phyloP scores from a whole-genome alignment of 2,888 invertebrate species.

The Acronicta psi region DNA sequence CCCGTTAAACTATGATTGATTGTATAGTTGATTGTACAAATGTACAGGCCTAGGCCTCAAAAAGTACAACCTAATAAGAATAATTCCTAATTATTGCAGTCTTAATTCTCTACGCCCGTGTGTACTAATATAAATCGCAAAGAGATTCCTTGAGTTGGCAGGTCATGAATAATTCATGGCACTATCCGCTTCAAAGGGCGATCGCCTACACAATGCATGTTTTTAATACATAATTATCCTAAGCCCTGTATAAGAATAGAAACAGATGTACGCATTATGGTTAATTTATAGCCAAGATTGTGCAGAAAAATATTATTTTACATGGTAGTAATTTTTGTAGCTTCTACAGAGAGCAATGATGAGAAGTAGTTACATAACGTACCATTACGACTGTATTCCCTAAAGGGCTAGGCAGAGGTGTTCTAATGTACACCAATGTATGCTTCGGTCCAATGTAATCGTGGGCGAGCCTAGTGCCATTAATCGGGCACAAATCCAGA shows the following conservation, averaged over 20 bases:
- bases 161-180: conserved; percentile 56
- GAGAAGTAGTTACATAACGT: no score
- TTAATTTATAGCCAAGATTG: conserved; percentile 24
- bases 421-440: no score
- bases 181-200: conserved; percentile 48
- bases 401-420: no score
- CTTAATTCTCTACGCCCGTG: conserved; percentile 15
- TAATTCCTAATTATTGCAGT: conserved; percentile 5
- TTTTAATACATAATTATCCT: conserved; percentile 57
- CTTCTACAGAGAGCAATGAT: no score
- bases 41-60: not conserved
- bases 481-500: no score
- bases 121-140: conserved; percentile 36
- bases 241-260: conserved; percentile 14
- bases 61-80: not conserved
- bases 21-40: no score
- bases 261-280: conserved; percentile 26
- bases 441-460: no score
- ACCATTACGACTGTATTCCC: no score
- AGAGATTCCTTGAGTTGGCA: conserved; percentile 50
- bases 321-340: not conserved
- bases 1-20: no score
- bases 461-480: no score
- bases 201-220: conserved; percentile 44
- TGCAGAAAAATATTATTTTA: not conserved